A percentile compares a stretch with the other conserved stretches of the same genome.
Evolutionary conservation across 2,888 invertebrate genomes (phyloP).

Genomic region (Tenthredo distinguenda): DNA sequence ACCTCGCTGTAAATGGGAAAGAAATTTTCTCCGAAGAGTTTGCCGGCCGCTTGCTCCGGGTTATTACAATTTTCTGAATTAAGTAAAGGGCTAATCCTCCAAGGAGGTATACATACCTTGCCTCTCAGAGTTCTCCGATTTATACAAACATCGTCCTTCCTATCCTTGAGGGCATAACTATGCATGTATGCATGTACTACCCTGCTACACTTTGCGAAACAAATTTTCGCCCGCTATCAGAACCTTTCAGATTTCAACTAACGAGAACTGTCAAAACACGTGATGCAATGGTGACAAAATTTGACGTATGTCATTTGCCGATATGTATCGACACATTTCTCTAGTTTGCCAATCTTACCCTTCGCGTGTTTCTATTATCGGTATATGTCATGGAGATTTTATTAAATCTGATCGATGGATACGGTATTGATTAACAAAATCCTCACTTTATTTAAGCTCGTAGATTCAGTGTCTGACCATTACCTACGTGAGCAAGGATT

Average conservation of each 20-base stretch:
- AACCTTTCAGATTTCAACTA: neutral
- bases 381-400: neutral
- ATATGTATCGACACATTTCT: neutral
- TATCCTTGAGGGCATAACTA: neutral
- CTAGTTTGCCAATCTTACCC: neutral
- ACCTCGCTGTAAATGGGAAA: neutral
- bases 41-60: neutral
- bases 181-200: neutral
- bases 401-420: conserved; percentile 19
- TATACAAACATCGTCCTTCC: neutral
- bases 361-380: neutral
- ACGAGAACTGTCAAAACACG: neutral
- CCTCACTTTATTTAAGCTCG: neutral
- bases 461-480: neutral
- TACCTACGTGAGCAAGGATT: neutral
- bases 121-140: conserved; percentile 5
- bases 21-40: conserved; percentile 1
- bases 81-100: conserved; percentile 36
- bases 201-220: neutral
- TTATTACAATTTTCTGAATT: conserved; percentile 35
- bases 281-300: neutral
- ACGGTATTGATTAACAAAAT: neutral
- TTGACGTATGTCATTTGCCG: neutral
- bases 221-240: neutral
- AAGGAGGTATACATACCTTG: neutral